These are phyloP conservation scores for Hydrolagus affinis DNA, from an alignment of 2,113 vertebrate genomes.

Conservation along the genomic window DNA sequence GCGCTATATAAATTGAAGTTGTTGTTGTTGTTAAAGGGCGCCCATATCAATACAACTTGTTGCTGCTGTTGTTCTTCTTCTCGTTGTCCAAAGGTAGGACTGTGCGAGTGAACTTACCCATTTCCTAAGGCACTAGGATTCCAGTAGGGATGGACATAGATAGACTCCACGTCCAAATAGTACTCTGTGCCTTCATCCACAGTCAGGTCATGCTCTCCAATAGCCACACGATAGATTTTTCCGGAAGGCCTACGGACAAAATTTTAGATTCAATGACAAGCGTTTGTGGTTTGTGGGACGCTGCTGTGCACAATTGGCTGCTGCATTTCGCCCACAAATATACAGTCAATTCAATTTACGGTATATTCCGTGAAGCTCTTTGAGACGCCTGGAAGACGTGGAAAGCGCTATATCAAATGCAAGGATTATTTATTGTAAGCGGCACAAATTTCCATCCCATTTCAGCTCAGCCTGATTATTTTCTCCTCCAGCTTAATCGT, in stretches of 20 bases:
- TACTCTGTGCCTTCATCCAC: conserved; percentile 47
- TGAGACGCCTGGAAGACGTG: too few species aligned
- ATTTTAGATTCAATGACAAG: neutral
- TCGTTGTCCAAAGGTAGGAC: accelerated
- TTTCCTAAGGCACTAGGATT: conserved; percentile 44
- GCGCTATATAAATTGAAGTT: too few species aligned
- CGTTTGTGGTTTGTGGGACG: too few species aligned
- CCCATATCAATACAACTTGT: too few species aligned
- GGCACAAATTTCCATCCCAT: neutral
- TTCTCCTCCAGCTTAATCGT: neutral
- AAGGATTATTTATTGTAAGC: neutral
- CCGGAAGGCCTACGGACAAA: conserved; percentile 38
- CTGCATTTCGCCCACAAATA: too few species aligned
- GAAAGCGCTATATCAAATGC: too few species aligned
- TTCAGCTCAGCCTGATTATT: neutral
- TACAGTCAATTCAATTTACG: too few species aligned
- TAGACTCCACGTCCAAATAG: conserved; percentile 38
- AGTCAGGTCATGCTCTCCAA: conserved; percentile 51
- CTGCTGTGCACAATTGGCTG: too few species aligned
- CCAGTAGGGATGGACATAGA: conserved; percentile 39
- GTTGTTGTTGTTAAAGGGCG: too few species aligned
- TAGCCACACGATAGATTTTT: conserved; percentile 41
- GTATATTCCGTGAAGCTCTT: too few species aligned
- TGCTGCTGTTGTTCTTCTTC: neutral
- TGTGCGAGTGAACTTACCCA: conserved; percentile 40